Evolutionary conservation across 1,140 invertebrate species (phyloP), one percentile per base, ranked within the genome.

Genomic region (Diorhabda sublineata): DNA sequence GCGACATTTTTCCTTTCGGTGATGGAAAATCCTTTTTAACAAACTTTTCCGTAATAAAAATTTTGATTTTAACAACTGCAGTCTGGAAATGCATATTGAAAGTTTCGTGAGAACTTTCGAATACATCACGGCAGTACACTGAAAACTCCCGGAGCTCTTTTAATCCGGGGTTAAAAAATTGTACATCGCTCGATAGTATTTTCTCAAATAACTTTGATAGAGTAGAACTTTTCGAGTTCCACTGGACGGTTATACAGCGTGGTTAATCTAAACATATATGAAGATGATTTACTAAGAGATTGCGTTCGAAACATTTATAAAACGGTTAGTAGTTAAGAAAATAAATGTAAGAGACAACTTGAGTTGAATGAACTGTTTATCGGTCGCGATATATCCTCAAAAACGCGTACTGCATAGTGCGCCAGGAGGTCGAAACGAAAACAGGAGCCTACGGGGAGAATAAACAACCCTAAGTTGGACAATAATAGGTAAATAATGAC

Each of bases 91-190:
- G 58, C 42, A 11, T 42, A 11, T 11, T 42, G 58, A 26, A 60
- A 60, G 58, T 60, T 60, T 60, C 58, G 5, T 26, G 11, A 6
- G 26, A 60, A 60, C 58, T 60, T 60, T 60, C 58, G 11, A 42
- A 42, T 11, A 42, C 58, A 26, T 60, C 58, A 60, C 42, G 8
- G 7, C 58, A 26, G 8, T 11, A 7, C 58, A 42, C 58, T 5
- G 42, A 60, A 60, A 60, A 11, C 42, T 26, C 58, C 58, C 26
- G 8, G 58, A 11, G 58, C 11, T 7, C 58, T 60, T 26, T 42
- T 60, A 60, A 60, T 26, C 26, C 42, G 5, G n/a, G 42, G n/a
- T 3, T 60, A 26, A 26, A 26, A 26, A 26, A 26, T 42, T 11
- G n/a, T 60, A 6, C 42, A 11, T 6, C 2, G 58, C 6, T 60